Conservation (phyloP, 2,797 vertebrate genomes). For the Nannoperca australis region DNA sequence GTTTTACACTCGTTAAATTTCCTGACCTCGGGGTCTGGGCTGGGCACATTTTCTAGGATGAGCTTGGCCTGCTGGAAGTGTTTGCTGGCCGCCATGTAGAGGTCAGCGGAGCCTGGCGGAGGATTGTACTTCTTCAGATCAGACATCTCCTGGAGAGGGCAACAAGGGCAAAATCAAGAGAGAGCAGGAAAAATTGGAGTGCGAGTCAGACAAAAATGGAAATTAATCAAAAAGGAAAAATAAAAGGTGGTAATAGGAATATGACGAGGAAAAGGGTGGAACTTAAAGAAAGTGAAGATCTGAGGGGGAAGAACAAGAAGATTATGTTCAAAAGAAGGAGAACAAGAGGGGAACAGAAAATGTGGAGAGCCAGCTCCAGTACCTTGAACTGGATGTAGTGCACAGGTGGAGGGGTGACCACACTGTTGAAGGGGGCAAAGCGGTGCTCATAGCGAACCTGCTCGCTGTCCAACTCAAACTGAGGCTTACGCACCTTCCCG, state of each 20-base stretch:
- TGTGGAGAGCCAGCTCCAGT: neutral
- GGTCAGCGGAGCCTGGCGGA: constrained; percentile 95
- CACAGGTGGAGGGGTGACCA: constrained; percentile 97
- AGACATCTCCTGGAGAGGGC: constrained; percentile 93
- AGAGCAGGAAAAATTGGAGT: neutral
- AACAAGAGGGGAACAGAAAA: neutral
- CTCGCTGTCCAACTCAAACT: constrained; percentile 98
- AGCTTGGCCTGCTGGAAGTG: constrained; percentile 99
- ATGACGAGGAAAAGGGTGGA: neutral
- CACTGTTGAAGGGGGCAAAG: constrained; percentile 98
- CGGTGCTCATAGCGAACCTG: constrained; percentile 98
- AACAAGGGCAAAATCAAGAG: constrained; percentile 1
- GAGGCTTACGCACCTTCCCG: constrained; percentile 96
- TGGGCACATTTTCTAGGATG: constrained; percentile 96
- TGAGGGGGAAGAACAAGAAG: neutral
- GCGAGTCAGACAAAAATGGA: neutral
- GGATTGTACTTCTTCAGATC: constrained; percentile 99
- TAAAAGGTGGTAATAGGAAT: neutral
- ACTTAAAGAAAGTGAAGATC: neutral
- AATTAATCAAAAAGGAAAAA: neutral
- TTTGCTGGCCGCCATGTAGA: constrained; percentile 98
- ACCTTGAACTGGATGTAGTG: constrained; percentile 99
- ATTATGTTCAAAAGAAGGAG: neutral
- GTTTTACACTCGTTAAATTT: neutral
- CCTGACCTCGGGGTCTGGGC: constrained; percentile 94